Evolutionary conservation across 2,797 vertebrate genomes (phyloP), one percentile per base, ranked within the genome.

Genomic region (Onychomys arenicola): DNA sequence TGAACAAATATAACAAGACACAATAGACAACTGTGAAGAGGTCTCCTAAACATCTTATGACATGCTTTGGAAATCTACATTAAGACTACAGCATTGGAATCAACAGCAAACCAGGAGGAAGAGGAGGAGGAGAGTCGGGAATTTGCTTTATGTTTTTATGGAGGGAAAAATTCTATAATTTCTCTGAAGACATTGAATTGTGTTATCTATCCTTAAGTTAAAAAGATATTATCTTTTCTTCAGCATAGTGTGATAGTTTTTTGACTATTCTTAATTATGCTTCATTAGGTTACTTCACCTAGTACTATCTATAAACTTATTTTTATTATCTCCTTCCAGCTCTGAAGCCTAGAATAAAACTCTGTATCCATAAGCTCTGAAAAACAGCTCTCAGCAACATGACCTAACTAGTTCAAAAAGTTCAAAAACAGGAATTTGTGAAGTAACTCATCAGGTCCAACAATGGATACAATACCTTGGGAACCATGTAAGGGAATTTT

Each of bases 391-490:
- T 95, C 8, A 4, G 29, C 12, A 84, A 76, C 95, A 96, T 95
- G 96, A 94, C 55, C 94, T 61, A 92, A 96, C 94, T 94, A 90
- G 96, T 94, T 94, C 85, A 93, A 80, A 59, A 95, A 90, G 96
- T 94, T 94, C 85, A 93, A 80, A 59, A 95, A 95, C 49, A 94
- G 81, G 87, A 77, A 94, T 94, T 90, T 93, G 40, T 93, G 80
- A 94, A 96, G 65, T 87, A 97, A 87, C 71, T 91, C 88, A 57
- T 77, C 89, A 77, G 52, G 14, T 61, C 71, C 81, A 89, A 88
- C n/a, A 78, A 23, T 95, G 40, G n/a, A 84, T 78, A 27, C 34
- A 77, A 94, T 91, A 84, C 6, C 40, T 83, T 17, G 83, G 32
- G 67, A 81, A 88, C 81, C 84, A 78, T 69, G 76, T 92, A 96